Evolutionary conservation across 2,888 invertebrate species (phyloP).

Genomic region (Dynastes grantii): DNA sequence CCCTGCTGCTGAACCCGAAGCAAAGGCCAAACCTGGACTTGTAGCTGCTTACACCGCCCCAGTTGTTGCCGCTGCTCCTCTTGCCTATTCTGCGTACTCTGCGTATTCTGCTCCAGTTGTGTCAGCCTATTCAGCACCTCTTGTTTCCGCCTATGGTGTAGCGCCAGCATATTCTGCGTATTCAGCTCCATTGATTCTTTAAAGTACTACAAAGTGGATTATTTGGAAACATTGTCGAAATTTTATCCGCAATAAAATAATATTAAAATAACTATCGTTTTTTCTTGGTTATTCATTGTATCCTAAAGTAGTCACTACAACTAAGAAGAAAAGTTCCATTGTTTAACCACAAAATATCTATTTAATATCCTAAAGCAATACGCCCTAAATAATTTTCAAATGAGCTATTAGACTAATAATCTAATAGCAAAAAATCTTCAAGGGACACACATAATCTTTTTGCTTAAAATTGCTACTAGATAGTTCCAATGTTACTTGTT

Average conservation of each 20-base stretch:
- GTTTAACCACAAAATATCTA: no score
- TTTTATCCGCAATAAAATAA: conserved; percentile 11
- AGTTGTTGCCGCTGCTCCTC: conserved; percentile 46
- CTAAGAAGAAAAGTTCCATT: no score
- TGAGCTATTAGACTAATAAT: no score
- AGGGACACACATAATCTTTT: no score
- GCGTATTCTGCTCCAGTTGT: conserved; percentile 62
- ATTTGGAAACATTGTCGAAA: conserved; percentile 12
- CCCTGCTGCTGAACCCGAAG: conserved; percentile 62
- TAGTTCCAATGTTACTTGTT: no score
- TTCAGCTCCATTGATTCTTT: conserved; percentile 13
- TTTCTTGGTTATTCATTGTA: no score
- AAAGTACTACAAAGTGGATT: neutral
- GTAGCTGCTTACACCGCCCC: conserved; percentile 67
- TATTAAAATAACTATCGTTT: neutral
- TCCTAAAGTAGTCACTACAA: no score
- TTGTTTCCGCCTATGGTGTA: conserved; percentile 46
- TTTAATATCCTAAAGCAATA: no score
- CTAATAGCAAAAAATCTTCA: no score
- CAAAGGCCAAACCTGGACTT: conserved; percentile 57
- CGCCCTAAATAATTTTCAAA: no score
- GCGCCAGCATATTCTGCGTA: conserved; percentile 50
- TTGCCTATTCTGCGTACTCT: conserved; percentile 47
- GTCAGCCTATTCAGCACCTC: conserved; percentile 28
- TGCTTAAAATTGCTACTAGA: no score